A percentile compares a stretch with the other conserved stretches of the same genome.
Evolutionary conservation across 2,797 vertebrate species (phyloP).

Genomic region (Cichlasoma orientale): DNA sequence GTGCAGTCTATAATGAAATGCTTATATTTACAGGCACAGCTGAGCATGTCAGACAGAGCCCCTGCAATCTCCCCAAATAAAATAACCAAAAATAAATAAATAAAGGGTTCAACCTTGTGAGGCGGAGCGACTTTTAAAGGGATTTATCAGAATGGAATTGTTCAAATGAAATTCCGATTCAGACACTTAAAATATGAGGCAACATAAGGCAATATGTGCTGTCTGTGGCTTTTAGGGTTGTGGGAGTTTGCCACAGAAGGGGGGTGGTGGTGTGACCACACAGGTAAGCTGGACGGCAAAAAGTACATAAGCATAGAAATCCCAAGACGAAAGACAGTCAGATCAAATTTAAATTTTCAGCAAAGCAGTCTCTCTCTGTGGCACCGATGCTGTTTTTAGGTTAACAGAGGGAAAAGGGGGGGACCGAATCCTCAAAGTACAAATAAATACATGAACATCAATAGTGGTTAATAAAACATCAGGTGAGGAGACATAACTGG

Average conservation of each 20-base stretch:
- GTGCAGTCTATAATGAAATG: constrained; percentile 99
- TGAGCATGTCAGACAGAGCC: constrained; percentile 95
- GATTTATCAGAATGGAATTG: constrained; percentile 97
- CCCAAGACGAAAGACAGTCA: constrained; percentile 45
- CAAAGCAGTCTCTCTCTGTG: constrained; percentile 84
- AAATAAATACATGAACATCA: constrained; percentile 90
- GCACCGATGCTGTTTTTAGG: constrained; percentile 87
- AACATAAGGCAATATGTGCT: constrained; percentile 86
- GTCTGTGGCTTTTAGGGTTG: constrained; percentile 61
- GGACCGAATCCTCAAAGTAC: constrained; percentile 77
- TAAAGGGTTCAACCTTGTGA: constrained; percentile 87
- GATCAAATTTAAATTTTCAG: constrained; percentile 87
- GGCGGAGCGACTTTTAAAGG: constrained; percentile 94
- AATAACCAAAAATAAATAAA: constrained; percentile 88
- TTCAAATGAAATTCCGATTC: constrained; percentile 96
- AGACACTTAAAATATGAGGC: constrained; percentile 95
- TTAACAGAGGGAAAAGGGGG: constrained; percentile 29
- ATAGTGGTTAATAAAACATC: constrained; percentile 99
- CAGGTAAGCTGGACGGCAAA: constrained; percentile 52
- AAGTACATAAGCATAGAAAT: constrained; percentile 46
- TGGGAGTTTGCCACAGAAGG: constrained; percentile 45
- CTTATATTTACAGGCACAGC: constrained; percentile 98
- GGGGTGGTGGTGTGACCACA: constrained; percentile 52
- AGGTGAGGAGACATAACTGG: constrained; percentile 95
- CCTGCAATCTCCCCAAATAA: constrained; percentile 88